Percentiles rank a stretch among this genome's conserved stretches.
Evolutionary conservation across 1,140 invertebrate species (phyloP).

Genomic region (Cylas formicarius): DNA sequence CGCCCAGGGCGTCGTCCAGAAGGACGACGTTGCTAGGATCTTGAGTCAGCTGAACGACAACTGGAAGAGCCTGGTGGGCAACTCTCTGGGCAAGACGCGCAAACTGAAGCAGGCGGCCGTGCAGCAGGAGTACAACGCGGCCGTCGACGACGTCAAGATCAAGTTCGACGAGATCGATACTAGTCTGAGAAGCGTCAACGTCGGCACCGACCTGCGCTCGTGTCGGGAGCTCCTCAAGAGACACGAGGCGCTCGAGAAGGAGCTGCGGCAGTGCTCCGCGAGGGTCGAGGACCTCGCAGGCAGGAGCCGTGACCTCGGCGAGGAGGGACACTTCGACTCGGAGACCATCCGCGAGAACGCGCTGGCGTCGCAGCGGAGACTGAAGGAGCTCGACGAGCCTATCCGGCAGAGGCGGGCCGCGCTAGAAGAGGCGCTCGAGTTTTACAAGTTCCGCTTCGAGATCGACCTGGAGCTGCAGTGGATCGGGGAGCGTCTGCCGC

Average conservation of each 20-base stretch:
- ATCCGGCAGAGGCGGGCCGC: constrained; percentile 61
- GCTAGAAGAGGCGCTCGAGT: constrained; percentile 69
- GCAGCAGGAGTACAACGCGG: constrained; percentile 70
- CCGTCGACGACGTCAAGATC: constrained; percentile 70
- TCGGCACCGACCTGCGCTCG: constrained; percentile 76
- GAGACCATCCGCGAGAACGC: constrained; percentile 75
- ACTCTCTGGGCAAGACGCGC: constrained; percentile 77
- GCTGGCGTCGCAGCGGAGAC: constrained; percentile 60
- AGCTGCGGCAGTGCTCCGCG: constrained; percentile 69
- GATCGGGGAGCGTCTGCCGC: constrained; percentile 84
- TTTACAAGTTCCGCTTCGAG: constrained; percentile 93
- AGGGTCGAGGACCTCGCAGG: constrained; percentile 68
- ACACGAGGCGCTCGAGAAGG: constrained; percentile 75
- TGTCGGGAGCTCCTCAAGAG: constrained; percentile 85
- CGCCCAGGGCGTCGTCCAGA: constrained; percentile 61
- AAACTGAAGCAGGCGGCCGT: constrained; percentile 69
- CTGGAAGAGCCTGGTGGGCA: constrained; percentile 62
- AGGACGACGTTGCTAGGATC: constrained; percentile 57
- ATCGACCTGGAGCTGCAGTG: constrained; percentile 90
- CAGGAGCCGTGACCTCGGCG: constrained; percentile 82
- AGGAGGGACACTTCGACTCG: constrained; percentile 90
- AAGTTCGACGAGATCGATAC: constrained; percentile 73
- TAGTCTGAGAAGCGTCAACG: constrained; percentile 69
- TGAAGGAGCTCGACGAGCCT: constrained; percentile 57
- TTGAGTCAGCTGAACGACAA: constrained; percentile 62